Percentiles rank a stretch among this genome's conserved stretches.
These are phyloP conservation scores for Trachemys scripta DNA, from an alignment of 2,113 vertebrate species.

Conservation along the genomic window DNA sequence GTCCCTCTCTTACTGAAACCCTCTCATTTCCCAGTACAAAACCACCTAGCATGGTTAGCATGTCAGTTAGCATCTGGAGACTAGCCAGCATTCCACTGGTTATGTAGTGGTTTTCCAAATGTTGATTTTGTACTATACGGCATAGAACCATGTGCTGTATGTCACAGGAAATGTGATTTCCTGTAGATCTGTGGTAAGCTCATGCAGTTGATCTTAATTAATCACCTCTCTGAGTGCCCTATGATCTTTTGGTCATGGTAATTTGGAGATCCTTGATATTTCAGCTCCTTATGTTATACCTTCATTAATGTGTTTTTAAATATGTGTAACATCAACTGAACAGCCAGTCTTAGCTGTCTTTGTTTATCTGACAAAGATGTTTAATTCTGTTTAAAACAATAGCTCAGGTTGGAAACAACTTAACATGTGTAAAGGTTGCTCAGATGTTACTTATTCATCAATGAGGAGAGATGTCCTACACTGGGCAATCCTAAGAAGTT, in stretches of 20 bases:
- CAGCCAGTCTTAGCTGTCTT: accelerated
- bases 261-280: not conserved
- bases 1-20: not conserved
- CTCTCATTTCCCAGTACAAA: not conserved
- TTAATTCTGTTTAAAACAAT: not conserved
- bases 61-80: not conserved
- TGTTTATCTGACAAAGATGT: not conserved
- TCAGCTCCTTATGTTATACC: accelerated
- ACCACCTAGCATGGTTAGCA: not conserved
- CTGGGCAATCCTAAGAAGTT: not conserved
- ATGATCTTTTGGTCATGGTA: accelerated
- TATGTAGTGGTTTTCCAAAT: not conserved
- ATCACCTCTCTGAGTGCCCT: accelerated
- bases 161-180: not conserved
- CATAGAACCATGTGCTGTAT: accelerated
- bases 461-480: not conserved
- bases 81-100: not conserved
- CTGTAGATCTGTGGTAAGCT: not conserved
- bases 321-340: not conserved
- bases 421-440: not conserved
- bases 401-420: accelerated
- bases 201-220: not conserved
- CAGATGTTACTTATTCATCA: not conserved
- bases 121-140: accelerated
- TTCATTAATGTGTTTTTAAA: accelerated